A percentile compares a stretch with the other conserved stretches of the same genome.
phyloP scores from a whole-genome alignment of 2,113 vertebrate species.

The Tylochromis polylepis region DNA sequence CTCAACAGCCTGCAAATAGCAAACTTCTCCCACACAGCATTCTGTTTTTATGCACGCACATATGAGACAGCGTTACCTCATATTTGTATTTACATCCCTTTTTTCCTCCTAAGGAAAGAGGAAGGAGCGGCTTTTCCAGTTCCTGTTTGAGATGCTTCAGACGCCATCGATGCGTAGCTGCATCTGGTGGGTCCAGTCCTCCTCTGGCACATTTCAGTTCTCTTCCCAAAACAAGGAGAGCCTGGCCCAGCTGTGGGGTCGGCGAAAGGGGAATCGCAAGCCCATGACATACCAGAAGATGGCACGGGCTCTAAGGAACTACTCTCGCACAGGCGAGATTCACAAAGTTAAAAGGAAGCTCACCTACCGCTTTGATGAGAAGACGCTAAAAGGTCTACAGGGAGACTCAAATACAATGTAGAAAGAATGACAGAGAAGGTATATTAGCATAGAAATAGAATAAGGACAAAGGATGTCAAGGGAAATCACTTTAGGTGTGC shows the following conservation, averaged over 20 bases:
- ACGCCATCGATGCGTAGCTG: slow-evolving; percentile 77
- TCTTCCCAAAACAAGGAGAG: slow-evolving; percentile 81
- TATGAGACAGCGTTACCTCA: neutral
- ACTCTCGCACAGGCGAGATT: slow-evolving; percentile 77
- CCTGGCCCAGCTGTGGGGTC: slow-evolving; percentile 77
- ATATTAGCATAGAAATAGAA: neutral
- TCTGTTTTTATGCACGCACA: neutral
- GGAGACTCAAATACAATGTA: slow-evolving; percentile 24
- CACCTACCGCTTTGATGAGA: slow-evolving; percentile 75
- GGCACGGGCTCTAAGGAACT: slow-evolving; percentile 77
- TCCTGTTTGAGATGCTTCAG: slow-evolving; percentile 80
- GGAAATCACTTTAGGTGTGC: neutral
- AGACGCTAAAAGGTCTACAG: slow-evolving; percentile 67
- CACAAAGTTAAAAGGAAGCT: slow-evolving; percentile 79
- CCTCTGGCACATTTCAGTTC: slow-evolving; percentile 77
- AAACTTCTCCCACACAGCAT: neutral
- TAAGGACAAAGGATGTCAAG: neutral
- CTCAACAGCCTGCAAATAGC: neutral
- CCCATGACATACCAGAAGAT: slow-evolving; percentile 84
- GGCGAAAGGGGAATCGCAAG: slow-evolving; percentile 78
- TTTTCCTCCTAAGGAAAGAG: slow-evolving; percentile 66
- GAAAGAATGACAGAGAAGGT: neutral
- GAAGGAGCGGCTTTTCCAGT: slow-evolving; percentile 79
- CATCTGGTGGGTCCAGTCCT: slow-evolving; percentile 80
- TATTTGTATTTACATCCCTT: neutral